These are phyloP conservation scores for Yasuhikotakia modesta DNA, from an alignment of 2,797 vertebrate genomes.

Conservation along the genomic window DNA sequence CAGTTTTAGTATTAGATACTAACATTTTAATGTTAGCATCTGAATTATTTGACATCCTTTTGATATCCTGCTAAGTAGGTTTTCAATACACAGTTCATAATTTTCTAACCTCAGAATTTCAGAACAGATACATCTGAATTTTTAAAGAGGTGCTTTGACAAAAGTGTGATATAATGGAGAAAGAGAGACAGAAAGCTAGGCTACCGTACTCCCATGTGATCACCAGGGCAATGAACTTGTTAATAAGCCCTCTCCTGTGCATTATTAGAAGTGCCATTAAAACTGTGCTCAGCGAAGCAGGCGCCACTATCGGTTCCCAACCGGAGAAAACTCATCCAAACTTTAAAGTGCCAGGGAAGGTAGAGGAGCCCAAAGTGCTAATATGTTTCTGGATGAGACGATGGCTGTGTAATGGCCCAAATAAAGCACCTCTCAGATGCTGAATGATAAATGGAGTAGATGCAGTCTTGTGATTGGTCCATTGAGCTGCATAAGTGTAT, in stretches of 20 bases:
- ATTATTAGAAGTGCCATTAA: conserved; percentile 49
- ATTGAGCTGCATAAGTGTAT: conserved; percentile 34
- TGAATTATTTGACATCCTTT: background rate
- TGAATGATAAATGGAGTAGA: conserved; percentile 51
- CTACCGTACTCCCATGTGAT: conserved; percentile 29
- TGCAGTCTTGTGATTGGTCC: conserved; percentile 27
- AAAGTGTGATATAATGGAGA: background rate
- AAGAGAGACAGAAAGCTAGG: background rate
- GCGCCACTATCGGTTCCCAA: conserved; percentile 28
- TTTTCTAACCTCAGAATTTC: background rate
- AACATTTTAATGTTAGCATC: too few relatives aligned
- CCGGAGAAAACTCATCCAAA: conserved; percentile 51
- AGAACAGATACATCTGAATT: background rate
- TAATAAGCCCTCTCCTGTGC: conserved; percentile 41
- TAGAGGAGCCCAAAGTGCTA: conserved; percentile 43
- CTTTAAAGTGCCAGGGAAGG: conserved; percentile 52
- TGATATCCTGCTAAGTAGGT: background rate
- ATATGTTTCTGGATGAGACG: conserved; percentile 51
- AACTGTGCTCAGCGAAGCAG: conserved; percentile 43
- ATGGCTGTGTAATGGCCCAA: conserved; percentile 51
- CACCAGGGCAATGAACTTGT: conserved; percentile 23
- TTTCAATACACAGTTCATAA: background rate
- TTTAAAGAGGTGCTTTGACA: conserved; percentile 3
- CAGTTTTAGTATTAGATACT: too few relatives aligned
- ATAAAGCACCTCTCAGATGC: conserved; percentile 43